Base-by-base conservation (phyloP, 1,140 invertebrate species). In the Drosophila setifemur region DNA sequence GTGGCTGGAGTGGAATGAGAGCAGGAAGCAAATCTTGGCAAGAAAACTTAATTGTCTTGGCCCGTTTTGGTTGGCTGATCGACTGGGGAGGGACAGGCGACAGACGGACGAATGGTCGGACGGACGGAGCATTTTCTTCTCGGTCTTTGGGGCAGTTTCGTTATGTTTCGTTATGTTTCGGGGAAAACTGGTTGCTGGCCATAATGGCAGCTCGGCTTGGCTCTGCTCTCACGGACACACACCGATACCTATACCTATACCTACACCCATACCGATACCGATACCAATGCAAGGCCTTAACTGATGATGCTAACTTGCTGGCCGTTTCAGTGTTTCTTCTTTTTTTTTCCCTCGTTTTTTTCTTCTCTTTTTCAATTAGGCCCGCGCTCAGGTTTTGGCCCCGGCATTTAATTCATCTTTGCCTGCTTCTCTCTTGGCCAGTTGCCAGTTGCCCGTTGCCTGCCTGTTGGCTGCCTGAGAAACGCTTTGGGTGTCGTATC, bases 401-500 rank as follows among this genome's bases (percentile, higher is more conserved):
- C n/a, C 72, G 72, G 75, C 82, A 86, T 86, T 86, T 86, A 86
- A 86, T 86, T 86, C 81, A 86, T 86, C 81, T 85, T 86, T 73
- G 66, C 58, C 60, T 57, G 73, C 47, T 45, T 37, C 21, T 12
- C 12, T 25, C 12, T 9, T 49, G 47, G 47, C 29, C 47, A 14
- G 45, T 1, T 49, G 35, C 45, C n/a, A 29, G 40, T 0, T 19
- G 60, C 44, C 37, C 35, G 66, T 42, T 44, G 33, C 54, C 54
- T 29, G 55, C 21, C 21, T 43, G 31, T 48, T 45, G 26, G 18
- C 40, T 70, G 79, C 88, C 87, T 90, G 87, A 86, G 89, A 90
- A 90, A 86, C 89, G 79, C 87, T 81, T 89, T 90, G 89, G 89
- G 88, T 90, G 89, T 90, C 82, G 89, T 89, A 90, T 90, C 89